These are phyloP conservation scores for Heliconius himera DNA, from an alignment of 1,140 invertebrate genomes.

Conservation along the genomic window DNA sequence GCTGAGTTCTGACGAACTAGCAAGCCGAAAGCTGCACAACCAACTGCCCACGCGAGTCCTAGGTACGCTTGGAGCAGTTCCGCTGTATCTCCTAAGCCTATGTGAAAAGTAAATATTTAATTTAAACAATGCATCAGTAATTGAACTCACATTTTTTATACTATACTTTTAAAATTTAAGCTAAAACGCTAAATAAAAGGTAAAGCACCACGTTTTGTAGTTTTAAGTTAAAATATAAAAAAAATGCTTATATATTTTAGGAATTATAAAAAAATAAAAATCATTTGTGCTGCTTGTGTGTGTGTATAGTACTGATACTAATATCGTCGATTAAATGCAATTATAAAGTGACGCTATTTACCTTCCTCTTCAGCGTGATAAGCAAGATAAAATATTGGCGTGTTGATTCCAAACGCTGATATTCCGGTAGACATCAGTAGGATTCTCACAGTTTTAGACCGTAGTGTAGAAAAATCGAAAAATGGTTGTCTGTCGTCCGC, in stretches of 20 bases:
- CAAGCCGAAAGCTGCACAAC: conserved; percentile 90
- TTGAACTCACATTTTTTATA: too few species aligned
- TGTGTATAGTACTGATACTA: not conserved
- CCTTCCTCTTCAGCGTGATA: conserved; percentile 90
- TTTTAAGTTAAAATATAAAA: too few species aligned
- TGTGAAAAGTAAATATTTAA: too few species aligned
- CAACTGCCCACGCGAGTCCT: conserved; percentile 91
- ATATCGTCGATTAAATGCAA: not conserved
- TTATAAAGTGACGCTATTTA: conserved; percentile 37
- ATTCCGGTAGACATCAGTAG: conserved; percentile 90
- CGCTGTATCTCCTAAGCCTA: conserved; percentile 84
- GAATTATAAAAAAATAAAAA: too few species aligned
- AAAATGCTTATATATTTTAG: too few species aligned
- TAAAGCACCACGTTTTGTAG: too few species aligned
- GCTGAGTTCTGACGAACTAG: conserved; percentile 91
- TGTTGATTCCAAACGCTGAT: conserved; percentile 91
- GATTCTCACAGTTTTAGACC: conserved; percentile 92
- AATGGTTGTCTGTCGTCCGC: conserved; percentile 90
- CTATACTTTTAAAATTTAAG: not conserved
- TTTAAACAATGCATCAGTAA: too few species aligned
- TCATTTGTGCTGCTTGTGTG: too few species aligned
- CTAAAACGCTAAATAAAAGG: not conserved
- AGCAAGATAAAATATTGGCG: conserved; percentile 92
- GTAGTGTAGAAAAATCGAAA: conserved; percentile 92
- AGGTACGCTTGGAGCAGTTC: conserved; percentile 90